Conservation (phyloP, 2,888 invertebrate species). For the Volucella inflata region DNA sequence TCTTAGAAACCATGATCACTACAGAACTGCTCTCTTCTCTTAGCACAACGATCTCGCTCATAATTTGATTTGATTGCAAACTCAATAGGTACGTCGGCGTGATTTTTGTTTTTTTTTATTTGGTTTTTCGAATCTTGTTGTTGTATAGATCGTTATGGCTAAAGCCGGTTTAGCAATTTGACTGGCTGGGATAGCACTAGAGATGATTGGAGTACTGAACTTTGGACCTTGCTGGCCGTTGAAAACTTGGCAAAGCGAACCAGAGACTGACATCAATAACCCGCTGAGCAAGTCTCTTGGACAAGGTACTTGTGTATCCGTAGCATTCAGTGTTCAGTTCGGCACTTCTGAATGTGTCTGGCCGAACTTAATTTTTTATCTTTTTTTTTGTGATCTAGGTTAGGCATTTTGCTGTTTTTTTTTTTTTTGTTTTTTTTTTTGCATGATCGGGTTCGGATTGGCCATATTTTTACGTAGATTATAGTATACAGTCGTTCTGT, state of each 20-base stretch:
- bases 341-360: conserved; percentile 58
- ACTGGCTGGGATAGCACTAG: conserved; percentile 9
- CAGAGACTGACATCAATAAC: conserved; percentile 67
- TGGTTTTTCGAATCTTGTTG: conserved; percentile 2
- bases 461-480: conserved; percentile 50
- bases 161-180: conserved; percentile 46
- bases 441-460: conserved; percentile 6
- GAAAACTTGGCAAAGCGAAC: conserved; percentile 34
- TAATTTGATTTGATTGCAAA: conserved; percentile 29
- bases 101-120: neutral
- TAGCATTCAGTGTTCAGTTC: conserved; percentile 8
- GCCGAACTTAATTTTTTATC: conserved; percentile 1
- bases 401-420: conserved; percentile 29
- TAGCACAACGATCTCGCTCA: neutral
- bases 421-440: neutral
- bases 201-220: conserved; percentile 64
- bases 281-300: conserved; percentile 55
- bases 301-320: conserved; percentile 24
- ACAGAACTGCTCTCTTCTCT: neutral
- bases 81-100: conserved; percentile 4
- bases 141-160: conserved; percentile 7
- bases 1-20: neutral
- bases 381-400: conserved; percentile 44
- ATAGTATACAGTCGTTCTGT: conserved; percentile 38
- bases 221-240: conserved; percentile 61